Base-by-base conservation (phyloP, 1,140 invertebrate species). In the Leptinotarsa defecta region DNA sequence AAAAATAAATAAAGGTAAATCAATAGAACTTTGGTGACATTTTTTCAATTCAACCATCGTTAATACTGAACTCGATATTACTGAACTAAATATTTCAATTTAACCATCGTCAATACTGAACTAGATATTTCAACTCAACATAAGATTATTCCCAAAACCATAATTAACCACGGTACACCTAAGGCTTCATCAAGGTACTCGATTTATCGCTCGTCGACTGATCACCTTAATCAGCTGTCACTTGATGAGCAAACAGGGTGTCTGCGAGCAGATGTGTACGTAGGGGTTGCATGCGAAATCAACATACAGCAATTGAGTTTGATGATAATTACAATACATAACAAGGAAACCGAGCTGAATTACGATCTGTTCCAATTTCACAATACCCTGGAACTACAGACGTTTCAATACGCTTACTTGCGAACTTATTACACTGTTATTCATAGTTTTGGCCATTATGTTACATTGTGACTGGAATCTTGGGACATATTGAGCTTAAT, bases 311-410 rank as follows among this genome's bases (percentile, higher is more conserved):
- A 17, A n/a, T 19, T 57, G 52, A 57, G 15, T 17, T 19, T 57
- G 17, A 5, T 17, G 52, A 1, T 57, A 57, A 57, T 57, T 57
- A 57, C 52, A 57, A 57, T 57, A 57, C 17, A 5, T n/a, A 57
- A 57, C 52, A 57, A 57, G 52, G 52, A 57, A 57, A 57, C 17
- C 52, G 52, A 57, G 52, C 52, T 57, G 13, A 57, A 57, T 57
- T 57, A 57, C 52, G 52, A 57, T 19, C 52, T 57, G 52, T 57
- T 57, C 52, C 52, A 57, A 57, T 57, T 57, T 57, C 17, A 57
- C 15, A 57, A 57, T 57, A 57, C 52, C 13, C 17, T 57, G 3
- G 15, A n/a, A 57, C 52, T 17, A 57, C 52, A 57, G 13, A 57
- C 17, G n/a, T 57, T 57, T 57, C 52, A 57, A 57, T 57, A 57